Percentiles rank a stretch among this genome's conserved stretches.
Evolutionary conservation across 1,140 invertebrate genomes (phyloP).

Genomic region (Tyrophagus putrescentiae): DNA sequence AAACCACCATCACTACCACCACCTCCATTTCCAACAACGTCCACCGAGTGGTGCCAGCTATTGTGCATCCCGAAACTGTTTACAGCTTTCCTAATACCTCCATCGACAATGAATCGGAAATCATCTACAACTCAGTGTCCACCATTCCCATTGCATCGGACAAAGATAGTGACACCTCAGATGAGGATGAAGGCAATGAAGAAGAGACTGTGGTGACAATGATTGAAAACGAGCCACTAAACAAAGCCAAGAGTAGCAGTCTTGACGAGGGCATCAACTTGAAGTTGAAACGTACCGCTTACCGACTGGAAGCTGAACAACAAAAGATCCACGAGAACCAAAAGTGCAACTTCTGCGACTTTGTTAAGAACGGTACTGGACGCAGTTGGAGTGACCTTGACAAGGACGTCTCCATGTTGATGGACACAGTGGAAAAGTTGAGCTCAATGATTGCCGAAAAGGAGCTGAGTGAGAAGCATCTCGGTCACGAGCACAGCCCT

Average conservation of each 20-base stretch:
- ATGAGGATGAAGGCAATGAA: neutral
- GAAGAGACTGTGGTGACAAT: neutral
- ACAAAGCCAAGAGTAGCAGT: neutral
- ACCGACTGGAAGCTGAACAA: neutral
- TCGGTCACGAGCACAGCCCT: too few species aligned
- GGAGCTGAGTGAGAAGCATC: conserved; percentile 3
- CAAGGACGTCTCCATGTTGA: conserved; percentile 15
- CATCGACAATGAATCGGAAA: neutral
- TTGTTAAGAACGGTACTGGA: neutral
- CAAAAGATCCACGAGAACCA: neutral
- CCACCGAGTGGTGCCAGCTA: too few species aligned
- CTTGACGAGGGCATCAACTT: neutral
- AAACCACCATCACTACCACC: too few species aligned
- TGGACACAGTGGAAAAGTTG: conserved; percentile 18
- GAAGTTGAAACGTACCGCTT: neutral
- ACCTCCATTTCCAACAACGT: too few species aligned
- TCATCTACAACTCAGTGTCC: neutral
- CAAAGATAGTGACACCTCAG: neutral
- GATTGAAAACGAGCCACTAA: neutral
- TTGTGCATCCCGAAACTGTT: too few species aligned
- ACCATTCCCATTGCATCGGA: conserved; percentile 7
- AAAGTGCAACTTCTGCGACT: conserved; percentile 13
- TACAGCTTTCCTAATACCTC: too few species aligned
- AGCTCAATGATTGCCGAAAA: conserved; percentile 7
- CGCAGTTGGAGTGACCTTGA: conserved; percentile 10